Base-by-base conservation (phyloP, 2,888 invertebrate species). In the Leucophenga montana region DNA sequence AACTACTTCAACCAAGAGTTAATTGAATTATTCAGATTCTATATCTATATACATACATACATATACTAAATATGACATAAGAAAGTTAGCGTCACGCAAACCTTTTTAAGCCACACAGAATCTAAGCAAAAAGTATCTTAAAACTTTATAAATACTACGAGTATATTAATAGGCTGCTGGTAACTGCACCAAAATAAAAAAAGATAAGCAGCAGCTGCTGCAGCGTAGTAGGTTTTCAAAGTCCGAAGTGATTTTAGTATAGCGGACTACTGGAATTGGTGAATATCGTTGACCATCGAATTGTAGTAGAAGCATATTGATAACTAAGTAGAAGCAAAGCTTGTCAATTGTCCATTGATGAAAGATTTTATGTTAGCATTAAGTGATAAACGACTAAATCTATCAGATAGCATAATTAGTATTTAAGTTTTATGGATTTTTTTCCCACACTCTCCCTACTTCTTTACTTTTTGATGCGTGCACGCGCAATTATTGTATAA, bases 241-340 rank as follows among this genome's bases (percentile, higher is more conserved):
- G 39, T 39, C 39, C 39, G 11, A 5, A 39, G 39, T 39, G 39
- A 39, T 39, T 39, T 39, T 39, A 27, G 5, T 11, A 18, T 50
- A 50, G 16, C 14, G 31, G 33, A 39, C 39, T 27, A 13, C 18
- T 27, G n/a, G 31, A 31, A 39, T 39, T 39, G 11, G 39, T n/a
- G n/a, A 39, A 11, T 39, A 64, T 18, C 62, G 48, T 33, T 13
- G 16, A 61, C 8, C 61, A 64, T 48, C 62, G 62, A 48, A 64
- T 64, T 39, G 11, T 11, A 39, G 11, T 11, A 22, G 14, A 64
- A 64, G 62, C 27, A 64, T 20, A 33, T 14, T 39, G 78, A 77
- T 66, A 72, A 81, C 78, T 75, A n/a, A n/a, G n/a, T n/a, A 82
- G 82, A 83, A 82, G 85, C 85, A 73, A 82, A 84, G 84, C 84